phyloP scores from a whole-genome alignment of 2,888 invertebrate genomes.

The Melanostoma mellinum region DNA sequence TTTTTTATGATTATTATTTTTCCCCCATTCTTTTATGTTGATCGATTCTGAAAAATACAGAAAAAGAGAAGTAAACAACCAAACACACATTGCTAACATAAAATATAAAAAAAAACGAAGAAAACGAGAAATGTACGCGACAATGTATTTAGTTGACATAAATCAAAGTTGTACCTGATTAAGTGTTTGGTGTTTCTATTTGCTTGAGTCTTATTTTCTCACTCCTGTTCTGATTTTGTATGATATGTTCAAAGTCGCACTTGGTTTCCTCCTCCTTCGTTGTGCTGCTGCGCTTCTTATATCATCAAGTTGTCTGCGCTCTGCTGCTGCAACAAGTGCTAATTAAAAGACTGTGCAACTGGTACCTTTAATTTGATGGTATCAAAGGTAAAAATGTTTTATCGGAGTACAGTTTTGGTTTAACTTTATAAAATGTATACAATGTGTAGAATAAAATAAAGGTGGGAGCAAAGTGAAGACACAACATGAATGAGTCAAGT shows the following conservation, averaged over 20 bases:
- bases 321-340: conserved; percentile 51
- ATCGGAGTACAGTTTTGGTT: conserved; percentile 15
- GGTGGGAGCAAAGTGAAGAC: background rate
- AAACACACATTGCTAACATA: too few species aligned
- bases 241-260: conserved; percentile 1
- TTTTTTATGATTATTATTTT: background rate
- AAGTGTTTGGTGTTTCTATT: conserved; percentile 70
- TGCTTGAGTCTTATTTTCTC: conserved; percentile 61
- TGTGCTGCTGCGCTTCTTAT: background rate
- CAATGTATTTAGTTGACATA: conserved; percentile 67
- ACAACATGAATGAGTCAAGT: conserved; percentile 54
- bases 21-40: background rate
- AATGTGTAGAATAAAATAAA: background rate
- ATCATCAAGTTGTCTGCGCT: conserved; percentile 25
- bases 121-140: background rate
- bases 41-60: conserved; percentile 41
- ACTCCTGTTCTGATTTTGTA: conserved; percentile 25
- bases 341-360: conserved; percentile 56
- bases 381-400: conserved; percentile 17
- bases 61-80: background rate
- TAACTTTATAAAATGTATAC: background rate
- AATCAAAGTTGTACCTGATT: conserved; percentile 70
- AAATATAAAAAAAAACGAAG: background rate
- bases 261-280: background rate
- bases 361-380: conserved; percentile 13